These are phyloP conservation scores for Aspidiotus destructor DNA, from an alignment of 2,888 invertebrate genomes.

Conservation along the genomic window DNA sequence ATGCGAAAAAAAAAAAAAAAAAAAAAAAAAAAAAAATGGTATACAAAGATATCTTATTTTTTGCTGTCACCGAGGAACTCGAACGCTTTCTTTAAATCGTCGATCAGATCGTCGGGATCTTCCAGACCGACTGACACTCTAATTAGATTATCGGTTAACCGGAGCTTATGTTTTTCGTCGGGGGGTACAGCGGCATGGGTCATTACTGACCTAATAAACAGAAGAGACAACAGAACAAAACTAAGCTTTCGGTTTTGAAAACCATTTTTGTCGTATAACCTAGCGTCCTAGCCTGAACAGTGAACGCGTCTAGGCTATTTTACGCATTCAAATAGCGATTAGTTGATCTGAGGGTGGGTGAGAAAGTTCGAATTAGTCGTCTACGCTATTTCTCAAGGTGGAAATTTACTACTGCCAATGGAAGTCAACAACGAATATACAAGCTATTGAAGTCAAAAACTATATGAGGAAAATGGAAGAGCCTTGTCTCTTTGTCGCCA, in stretches of 20 bases:
- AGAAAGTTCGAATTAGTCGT: not conserved
- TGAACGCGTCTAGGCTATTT: too few relatives aligned
- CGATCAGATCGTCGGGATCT: slow-evolving; percentile 70
- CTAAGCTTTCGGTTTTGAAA: slow-evolving; percentile 29
- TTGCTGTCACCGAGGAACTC: slow-evolving; percentile 14
- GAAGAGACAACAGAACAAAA: slow-evolving; percentile 19
- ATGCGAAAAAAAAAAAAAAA: too few relatives aligned
- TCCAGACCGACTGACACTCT: slow-evolving; percentile 87
- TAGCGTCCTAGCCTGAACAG: too few relatives aligned
- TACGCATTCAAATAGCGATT: not conserved
- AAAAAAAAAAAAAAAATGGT: not conserved
- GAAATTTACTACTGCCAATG: not conserved
- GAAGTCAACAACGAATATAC: too few relatives aligned
- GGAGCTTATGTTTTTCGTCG: slow-evolving; percentile 58
- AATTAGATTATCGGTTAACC: slow-evolving; percentile 74
- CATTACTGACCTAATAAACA: slow-evolving; percentile 65
- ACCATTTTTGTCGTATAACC: slow-evolving; percentile 2
- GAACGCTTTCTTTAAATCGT: slow-evolving; percentile 68
- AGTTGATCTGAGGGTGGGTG: not conserved
- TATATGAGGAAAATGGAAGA: too few relatives aligned
- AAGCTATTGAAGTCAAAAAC: too few relatives aligned
- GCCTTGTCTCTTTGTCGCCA: too few relatives aligned
- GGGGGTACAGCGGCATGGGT: slow-evolving; percentile 86
- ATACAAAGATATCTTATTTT: slow-evolving; percentile 4
- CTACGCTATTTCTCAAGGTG: not conserved